Percentiles rank a stretch among this genome's conserved stretches.
These are phyloP conservation scores for Elegia similella DNA, from an alignment of 2,888 invertebrate genomes.

Conservation along the genomic window DNA sequence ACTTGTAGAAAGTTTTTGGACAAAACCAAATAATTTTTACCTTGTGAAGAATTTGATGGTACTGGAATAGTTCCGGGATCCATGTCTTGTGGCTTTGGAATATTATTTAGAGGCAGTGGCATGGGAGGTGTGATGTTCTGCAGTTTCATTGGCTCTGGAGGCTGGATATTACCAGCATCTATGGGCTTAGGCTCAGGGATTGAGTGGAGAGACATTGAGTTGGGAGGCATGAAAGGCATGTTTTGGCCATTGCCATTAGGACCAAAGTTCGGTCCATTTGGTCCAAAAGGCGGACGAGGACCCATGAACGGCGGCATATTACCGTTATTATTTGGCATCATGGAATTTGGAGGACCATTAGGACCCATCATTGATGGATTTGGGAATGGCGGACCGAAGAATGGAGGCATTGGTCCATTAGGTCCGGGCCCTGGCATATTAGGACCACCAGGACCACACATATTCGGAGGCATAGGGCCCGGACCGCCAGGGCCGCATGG, in stretches of 20 bases:
- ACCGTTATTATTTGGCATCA: constrained; percentile 49
- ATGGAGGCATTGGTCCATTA: constrained; percentile 49
- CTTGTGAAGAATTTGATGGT: constrained; percentile 56
- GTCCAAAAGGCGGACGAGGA: constrained; percentile 62
- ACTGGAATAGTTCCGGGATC: constrained; percentile 81
- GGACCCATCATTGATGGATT: constrained; percentile 45
- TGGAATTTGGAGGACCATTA: constrained; percentile 50
- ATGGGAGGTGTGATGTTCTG: constrained; percentile 84
- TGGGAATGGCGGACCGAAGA: constrained; percentile 46
- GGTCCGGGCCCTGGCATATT: constrained; percentile 41
- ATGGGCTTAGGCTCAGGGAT: constrained; percentile 44
- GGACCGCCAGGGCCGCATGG: constrained; percentile 22
- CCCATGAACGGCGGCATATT: constrained; percentile 66
- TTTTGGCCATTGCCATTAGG: constrained; percentile 45
- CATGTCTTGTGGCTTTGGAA: constrained; percentile 83
- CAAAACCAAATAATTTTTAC: constrained; percentile 39
- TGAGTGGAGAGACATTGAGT: constrained; percentile 34
- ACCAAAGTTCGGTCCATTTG: constrained; percentile 58
- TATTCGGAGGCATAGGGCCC: constrained; percentile 38
- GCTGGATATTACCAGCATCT: constrained; percentile 42
- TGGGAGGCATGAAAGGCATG: constrained; percentile 57
- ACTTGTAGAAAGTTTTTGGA: background rate
- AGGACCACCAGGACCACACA: constrained; percentile 49
- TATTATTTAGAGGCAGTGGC: constrained; percentile 81
- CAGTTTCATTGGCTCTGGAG: constrained; percentile 75